Percentiles rank a stretch among this genome's conserved stretches.
Evolutionary conservation across 2,113 vertebrate genomes (phyloP).

Genomic region (Psittacara wagleri): DNA sequence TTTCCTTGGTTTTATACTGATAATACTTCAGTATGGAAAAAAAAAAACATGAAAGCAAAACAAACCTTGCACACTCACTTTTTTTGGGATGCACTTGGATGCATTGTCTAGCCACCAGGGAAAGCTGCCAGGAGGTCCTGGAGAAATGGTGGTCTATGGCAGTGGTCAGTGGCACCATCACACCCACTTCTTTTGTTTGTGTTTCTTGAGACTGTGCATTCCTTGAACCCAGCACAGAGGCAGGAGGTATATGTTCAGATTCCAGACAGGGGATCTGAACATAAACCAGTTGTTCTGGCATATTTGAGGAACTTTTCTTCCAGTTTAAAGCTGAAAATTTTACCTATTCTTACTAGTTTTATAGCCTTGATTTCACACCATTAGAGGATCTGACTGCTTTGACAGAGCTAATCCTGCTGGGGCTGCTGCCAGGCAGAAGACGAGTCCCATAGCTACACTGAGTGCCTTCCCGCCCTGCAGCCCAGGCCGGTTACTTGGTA

Average conservation of each 20-base stretch:
- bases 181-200: not conserved
- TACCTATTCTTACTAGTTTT: not conserved
- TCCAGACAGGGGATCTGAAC: not conserved
- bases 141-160: no score
- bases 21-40: not conserved
- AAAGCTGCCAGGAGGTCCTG: not conserved
- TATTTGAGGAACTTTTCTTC: not conserved
- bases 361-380: not conserved
- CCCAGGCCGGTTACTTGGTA: not conserved
- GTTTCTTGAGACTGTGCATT: not conserved
- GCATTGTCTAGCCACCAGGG: fast-evolving
- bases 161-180: not conserved
- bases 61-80: no score
- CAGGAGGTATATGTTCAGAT: not conserved
- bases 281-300: not conserved
- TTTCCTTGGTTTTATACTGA: not conserved
- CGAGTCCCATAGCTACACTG: fast-evolving
- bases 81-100: not conserved
- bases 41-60: not conserved
- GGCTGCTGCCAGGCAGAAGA: no score
- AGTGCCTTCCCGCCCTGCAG: no score
- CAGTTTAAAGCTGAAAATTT: not conserved
- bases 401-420: not conserved
- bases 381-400: not conserved
- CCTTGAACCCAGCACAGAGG: not conserved